A percentile compares a stretch with the other conserved stretches of the same genome.
phyloP scores from a whole-genome alignment of 2,113 vertebrate genomes.

The Podarcis cretensis region DNA sequence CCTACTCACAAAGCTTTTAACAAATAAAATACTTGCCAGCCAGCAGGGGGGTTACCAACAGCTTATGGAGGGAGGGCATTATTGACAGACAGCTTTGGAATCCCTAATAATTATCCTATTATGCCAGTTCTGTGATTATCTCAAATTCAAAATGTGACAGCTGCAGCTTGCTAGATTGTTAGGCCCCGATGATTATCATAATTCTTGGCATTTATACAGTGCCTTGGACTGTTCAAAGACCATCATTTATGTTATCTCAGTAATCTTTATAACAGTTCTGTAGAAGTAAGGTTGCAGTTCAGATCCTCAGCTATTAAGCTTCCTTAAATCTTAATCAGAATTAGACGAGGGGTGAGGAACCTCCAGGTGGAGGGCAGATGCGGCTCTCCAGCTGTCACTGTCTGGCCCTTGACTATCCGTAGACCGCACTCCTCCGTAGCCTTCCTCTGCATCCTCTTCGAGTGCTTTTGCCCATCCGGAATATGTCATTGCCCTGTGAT shows the following conservation, averaged over 20 bases:
- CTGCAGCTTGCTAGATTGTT: slow-evolving; percentile 37
- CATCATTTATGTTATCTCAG: not conserved
- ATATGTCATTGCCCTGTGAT: too few relatives aligned
- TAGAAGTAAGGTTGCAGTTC: not conserved
- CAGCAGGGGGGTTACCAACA: not conserved
- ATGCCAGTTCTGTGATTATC: not conserved
- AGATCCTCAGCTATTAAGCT: not conserved
- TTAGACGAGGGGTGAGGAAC: too few relatives aligned
- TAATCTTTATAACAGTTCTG: not conserved
- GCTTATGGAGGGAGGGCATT: slow-evolving; percentile 35
- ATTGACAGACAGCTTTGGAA: slow-evolving; percentile 45
- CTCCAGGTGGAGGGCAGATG: too few relatives aligned
- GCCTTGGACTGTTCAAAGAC: not conserved
- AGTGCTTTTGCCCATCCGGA: too few relatives aligned
- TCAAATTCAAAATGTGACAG: slow-evolving; percentile 40
- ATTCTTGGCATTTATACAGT: not conserved
- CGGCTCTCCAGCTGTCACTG: too few relatives aligned
- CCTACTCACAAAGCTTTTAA: not conserved
- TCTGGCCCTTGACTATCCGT: too few relatives aligned
- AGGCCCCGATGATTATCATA: not conserved
- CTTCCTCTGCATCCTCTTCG: too few relatives aligned
- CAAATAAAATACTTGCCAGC: not conserved
- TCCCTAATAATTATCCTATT: slow-evolving; percentile 48
- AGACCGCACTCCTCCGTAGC: too few relatives aligned
- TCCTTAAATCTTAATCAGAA: slow-evolving; percentile 20